Evolutionary conservation across 2,888 invertebrate genomes (phyloP), one percentile per base, ranked within the genome.

Genomic region (Punctoribates punctum): DNA sequence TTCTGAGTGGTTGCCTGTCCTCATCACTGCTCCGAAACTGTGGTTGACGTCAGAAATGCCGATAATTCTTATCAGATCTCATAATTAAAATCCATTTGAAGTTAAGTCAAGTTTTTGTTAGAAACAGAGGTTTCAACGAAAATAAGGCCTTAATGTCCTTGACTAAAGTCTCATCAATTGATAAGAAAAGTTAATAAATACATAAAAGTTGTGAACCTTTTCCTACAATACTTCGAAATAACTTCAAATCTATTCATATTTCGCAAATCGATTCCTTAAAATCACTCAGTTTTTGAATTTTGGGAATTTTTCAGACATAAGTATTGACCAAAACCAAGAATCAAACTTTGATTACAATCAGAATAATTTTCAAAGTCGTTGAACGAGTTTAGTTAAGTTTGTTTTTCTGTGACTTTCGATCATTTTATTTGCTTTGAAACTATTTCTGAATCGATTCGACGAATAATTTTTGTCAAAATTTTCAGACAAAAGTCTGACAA

Each of bases 121-220:
- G 67, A 67, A 67, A 67, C 67, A 67, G 38, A 67, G 20, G n/a
- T 67, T 38, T 67, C 15, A 25, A 67, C 17, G 1, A 67, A 67
- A 34, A 67, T 38, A 67, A 67, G 67, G 67, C 67, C 34, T 67
- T 67, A 4, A 67, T 38, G 67, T 67, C 67, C 67, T 67, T 67
- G 67, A 38, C 67, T 67, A 67, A 67, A 67, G 67, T 67, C 67
- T 67, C 67, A 67, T 67, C 67, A 67, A 67, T 38, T 67, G 67
- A 67, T 34, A 67, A 38, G 20, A 67, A 38, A 38, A 20, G 4
- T 38, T 1, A 67, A 38, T 67, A 67, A 67, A 67, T 67, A 67
- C 6, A 34, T n/a, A 17, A 20, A 38, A n/a, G n/a, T 67, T 38
- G 34, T 25, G 38, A 29, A 34, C 38, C 17, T 38, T 67, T 67